Base-by-base conservation (phyloP, 2,888 invertebrate species). In the Caenorhabditis uteleia region DNA sequence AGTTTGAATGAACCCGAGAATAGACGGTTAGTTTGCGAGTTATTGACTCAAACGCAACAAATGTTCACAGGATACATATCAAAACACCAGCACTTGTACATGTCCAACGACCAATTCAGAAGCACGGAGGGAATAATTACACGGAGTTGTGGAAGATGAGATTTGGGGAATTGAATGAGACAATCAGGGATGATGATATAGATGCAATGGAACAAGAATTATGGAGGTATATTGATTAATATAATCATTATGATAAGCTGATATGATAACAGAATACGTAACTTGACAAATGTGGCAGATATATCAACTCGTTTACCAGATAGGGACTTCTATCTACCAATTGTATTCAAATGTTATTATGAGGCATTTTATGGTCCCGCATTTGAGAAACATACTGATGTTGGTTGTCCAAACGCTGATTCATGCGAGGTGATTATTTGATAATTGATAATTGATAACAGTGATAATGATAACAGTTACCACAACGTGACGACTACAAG, bases 311-410 rank as follows among this genome's bases (percentile, higher is more conserved):
- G 16, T 4, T 44, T 60, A 12, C 48, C 54, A 14, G 21, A 23
- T 10, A 33, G 20, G 12, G 60, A 54, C 23, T 54, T 53, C 25
- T 60, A 60, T 23, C 21, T 44, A 4, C 44, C 48, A 1, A 49
- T 60, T 14, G 49, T 60, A 3, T 60, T 49, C 54, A 60, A 60
- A 48, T 60, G 60, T 25, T 60, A 60, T 21, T 49, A 49, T 38
- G 60, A 60, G 26, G 20, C 39, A 1, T 54, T 54, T 27, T 60
- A 54, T 53, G 18, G 33, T 7, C 29, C 38, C 4, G 43, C 48
- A 10, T 48, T 48, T 21, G 53, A 45, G 12, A 33, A 50, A 25
- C 38, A 16, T 1, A 27, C 43, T 10, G 26, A 8, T 14, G 21
- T n/a, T 4, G 14, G 39, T n/a, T 60, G 60, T 45, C 60, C 54